Evolutionary conservation across 1,140 invertebrate species (phyloP).

Genomic region (Pseudomyrmex gracilis): DNA sequence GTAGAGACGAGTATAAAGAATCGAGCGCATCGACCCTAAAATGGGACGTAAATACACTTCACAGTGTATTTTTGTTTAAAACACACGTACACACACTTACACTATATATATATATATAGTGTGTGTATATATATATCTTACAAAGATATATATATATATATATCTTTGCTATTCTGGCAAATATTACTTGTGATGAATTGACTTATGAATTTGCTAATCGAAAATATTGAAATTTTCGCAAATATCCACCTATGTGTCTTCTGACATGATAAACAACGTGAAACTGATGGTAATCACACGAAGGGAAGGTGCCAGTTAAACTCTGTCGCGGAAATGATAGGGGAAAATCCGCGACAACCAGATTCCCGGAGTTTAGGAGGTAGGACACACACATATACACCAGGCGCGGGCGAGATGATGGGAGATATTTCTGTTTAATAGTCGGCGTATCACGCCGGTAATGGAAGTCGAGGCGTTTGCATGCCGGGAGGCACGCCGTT

Average conservation of each 20-base stretch:
- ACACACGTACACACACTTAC: background rate
- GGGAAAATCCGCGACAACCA: slow-evolving; percentile 49
- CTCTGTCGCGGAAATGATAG: background rate
- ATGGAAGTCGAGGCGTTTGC: slow-evolving; percentile 73
- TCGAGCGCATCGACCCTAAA: slow-evolving; percentile 37
- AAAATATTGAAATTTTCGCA: slow-evolving; percentile 2
- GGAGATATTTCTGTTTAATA: slow-evolving; percentile 75
- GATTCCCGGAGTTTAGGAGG: slow-evolving; percentile 41
- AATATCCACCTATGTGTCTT: background rate
- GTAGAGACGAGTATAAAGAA: slow-evolving; percentile 45
- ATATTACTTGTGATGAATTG: background rate
- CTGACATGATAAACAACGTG: background rate
- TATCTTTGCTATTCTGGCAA: background rate
- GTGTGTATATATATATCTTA: too few species aligned
- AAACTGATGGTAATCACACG: background rate
- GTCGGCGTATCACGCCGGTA: slow-evolving; percentile 69
- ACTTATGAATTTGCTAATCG: background rate
- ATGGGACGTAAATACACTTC: slow-evolving; percentile 53
- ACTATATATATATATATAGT: too few species aligned
- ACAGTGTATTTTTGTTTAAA: background rate
- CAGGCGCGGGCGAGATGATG: slow-evolving; percentile 25
- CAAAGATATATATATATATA: too few species aligned
- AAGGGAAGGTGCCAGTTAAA: background rate
- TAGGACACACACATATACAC: background rate
- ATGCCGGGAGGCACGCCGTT: slow-evolving; percentile 67